Percentiles rank a stretch among this genome's conserved stretches.
Evolutionary conservation across 2,797 vertebrate genomes (phyloP).

Genomic region (Mormyrus hasselquistii): DNA sequence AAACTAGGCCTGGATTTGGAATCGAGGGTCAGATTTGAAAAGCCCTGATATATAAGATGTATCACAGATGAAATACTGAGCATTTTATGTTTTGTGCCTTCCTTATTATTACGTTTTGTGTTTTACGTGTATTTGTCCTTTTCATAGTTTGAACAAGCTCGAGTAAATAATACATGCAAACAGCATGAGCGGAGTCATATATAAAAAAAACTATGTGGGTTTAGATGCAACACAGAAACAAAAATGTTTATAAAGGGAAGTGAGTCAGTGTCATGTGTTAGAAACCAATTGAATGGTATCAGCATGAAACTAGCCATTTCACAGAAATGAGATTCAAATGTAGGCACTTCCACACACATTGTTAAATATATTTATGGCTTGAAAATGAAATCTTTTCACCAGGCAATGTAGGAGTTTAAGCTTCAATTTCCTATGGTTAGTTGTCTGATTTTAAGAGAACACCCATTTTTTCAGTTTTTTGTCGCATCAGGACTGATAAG

Average conservation of each 20-base stretch:
- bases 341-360: background rate
- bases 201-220: no score
- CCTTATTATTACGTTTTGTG: background rate
- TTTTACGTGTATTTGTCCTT: background rate
- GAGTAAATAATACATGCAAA: constrained; percentile 1
- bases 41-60: background rate
- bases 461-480: background rate
- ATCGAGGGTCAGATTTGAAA: background rate
- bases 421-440: background rate
- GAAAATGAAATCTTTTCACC: background rate
- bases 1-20: background rate
- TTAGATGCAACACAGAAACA: background rate
- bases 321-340: constrained; percentile 10
- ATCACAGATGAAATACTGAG: background rate
- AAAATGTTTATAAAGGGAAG: background rate
- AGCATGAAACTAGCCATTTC: background rate
- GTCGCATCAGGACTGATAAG: background rate
- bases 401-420: constrained; percentile 13
- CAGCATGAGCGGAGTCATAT: background rate
- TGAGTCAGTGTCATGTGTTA: background rate
- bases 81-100: background rate
- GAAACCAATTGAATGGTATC: background rate
- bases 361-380: background rate
- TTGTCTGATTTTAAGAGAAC: background rate
- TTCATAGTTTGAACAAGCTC: background rate